phyloP scores from a whole-genome alignment of 35 echinoderm and acorn worm genomes.

The Heliocidaris erythrogramma region DNA sequence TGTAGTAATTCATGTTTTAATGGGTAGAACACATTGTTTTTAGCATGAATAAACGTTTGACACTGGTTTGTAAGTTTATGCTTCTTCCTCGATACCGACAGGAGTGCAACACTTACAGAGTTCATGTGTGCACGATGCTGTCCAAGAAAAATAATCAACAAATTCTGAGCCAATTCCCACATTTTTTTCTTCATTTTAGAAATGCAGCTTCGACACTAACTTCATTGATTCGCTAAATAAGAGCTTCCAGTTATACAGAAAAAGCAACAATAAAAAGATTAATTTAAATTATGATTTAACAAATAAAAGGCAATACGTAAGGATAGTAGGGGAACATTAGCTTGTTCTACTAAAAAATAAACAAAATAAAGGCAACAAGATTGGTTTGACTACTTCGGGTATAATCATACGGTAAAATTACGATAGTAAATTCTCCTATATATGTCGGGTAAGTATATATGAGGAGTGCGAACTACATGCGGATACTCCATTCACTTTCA shows the following conservation, averaged over 20 bases:
- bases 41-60: conserved; percentile 41
- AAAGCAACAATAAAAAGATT: conserved; percentile 40
- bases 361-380: conserved; percentile 22
- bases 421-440: conserved; percentile 36
- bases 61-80: not conserved
- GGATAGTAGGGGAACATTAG: not conserved
- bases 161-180: conserved; percentile 22
- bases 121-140: too few relatives aligned
- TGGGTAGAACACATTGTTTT: conserved; percentile 44
- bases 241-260: conserved; percentile 39
- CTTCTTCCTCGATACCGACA: not conserved
- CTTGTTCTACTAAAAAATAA: conserved; percentile 34
- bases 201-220: conserved; percentile 41
- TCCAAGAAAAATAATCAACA: not conserved
- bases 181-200: not conserved
- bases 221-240: conserved; percentile 37
- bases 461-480: conserved; percentile 46
- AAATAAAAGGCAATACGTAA: not conserved
- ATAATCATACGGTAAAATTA: conserved; percentile 50
- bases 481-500: conserved; percentile 5
- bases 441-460: not conserved
- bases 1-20: conserved; percentile 47
- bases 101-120: not conserved
- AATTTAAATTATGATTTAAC: conserved; percentile 41
- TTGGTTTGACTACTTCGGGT: conserved; percentile 16